These are phyloP conservation scores for Cylas formicarius DNA, from an alignment of 1,140 invertebrate genomes.

Conservation along the genomic window DNA sequence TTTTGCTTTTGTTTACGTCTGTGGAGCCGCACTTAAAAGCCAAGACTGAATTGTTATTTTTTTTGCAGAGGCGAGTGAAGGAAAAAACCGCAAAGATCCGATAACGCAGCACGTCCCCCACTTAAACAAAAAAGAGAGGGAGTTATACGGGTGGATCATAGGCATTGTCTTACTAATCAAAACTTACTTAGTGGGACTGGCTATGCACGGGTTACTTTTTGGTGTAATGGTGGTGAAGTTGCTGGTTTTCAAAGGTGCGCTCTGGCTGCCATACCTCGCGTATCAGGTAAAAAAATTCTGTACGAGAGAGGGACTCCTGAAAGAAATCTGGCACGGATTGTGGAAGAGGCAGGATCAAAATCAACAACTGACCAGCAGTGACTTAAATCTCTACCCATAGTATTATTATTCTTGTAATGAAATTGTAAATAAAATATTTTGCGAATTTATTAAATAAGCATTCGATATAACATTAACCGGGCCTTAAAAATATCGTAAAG, in stretches of 20 bases:
- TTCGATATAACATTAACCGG: too few species aligned
- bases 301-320: slow-evolving; percentile 15
- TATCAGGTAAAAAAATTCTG: slow-evolving; percentile 17
- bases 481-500: too few species aligned
- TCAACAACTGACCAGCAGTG: too few species aligned
- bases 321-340: slow-evolving; percentile 19
- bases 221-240: slow-evolving; percentile 16
- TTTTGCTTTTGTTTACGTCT: too few species aligned
- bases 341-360: too few species aligned
- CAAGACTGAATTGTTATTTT: too few species aligned
- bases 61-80: too few species aligned
- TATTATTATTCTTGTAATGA: slow-evolving; percentile 2
- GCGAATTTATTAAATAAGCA: too few species aligned
- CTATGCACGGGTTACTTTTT: slow-evolving; percentile 19
- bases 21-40: too few species aligned
- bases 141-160: slow-evolving; percentile 14
- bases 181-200: slow-evolving; percentile 19
- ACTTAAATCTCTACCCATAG: slow-evolving; percentile 3
- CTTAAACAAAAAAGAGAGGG: slow-evolving; percentile 8
- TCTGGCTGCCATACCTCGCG: slow-evolving; percentile 17
- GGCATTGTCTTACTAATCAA: slow-evolving; percentile 17
- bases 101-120: slow-evolving; percentile 1
- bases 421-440: too few species aligned
- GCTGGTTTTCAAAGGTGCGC: slow-evolving; percentile 15
- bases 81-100: too few species aligned